A percentile compares a stretch with the other conserved stretches of the same genome.
phyloP scores from a whole-genome alignment of 1,140 invertebrate species.

The Tigriopus japonicus region DNA sequence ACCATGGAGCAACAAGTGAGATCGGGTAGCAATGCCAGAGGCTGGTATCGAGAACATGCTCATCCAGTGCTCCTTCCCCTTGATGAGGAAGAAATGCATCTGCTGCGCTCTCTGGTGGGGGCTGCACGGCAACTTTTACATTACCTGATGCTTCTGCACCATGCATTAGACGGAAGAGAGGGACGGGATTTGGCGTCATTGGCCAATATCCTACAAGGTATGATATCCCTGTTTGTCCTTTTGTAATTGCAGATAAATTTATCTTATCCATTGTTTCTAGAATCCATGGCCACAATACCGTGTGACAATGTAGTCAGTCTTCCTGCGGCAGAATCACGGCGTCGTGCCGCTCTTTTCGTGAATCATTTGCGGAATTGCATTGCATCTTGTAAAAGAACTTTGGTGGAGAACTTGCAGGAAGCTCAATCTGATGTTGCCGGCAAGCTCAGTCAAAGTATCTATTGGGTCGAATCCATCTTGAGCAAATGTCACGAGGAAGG shows the following conservation, averaged over 20 bases:
- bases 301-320: slow-evolving; percentile 14
- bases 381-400: slow-evolving; percentile 2
- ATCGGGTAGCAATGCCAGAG: slow-evolving; percentile 85
- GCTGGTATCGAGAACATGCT: slow-evolving; percentile 29
- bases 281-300: not conserved
- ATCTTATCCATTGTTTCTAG: slow-evolving; percentile 2
- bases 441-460: slow-evolving; percentile 10
- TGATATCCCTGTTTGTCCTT: no score
- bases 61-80: slow-evolving; percentile 25
- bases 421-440: not conserved
- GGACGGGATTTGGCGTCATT: not conserved
- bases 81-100: slow-evolving; percentile 49
- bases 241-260: no score
- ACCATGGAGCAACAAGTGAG: slow-evolving; percentile 69
- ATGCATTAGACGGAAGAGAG: slow-evolving; percentile 29
- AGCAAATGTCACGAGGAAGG: slow-evolving; percentile 12
- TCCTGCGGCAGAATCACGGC: slow-evolving; percentile 13
- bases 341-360: not conserved
- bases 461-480: slow-evolving; percentile 3
- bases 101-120: slow-evolving; percentile 59
- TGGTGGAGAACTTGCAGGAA: slow-evolving; percentile 7
- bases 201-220: not conserved
- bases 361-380: slow-evolving; percentile 12
- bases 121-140: slow-evolving; percentile 52
- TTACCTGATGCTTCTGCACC: slow-evolving; percentile 11